Evolutionary conservation across 2,113 vertebrate species (phyloP), one percentile per base, ranked within the genome.

Genomic region (Rafetus swinhoei): DNA sequence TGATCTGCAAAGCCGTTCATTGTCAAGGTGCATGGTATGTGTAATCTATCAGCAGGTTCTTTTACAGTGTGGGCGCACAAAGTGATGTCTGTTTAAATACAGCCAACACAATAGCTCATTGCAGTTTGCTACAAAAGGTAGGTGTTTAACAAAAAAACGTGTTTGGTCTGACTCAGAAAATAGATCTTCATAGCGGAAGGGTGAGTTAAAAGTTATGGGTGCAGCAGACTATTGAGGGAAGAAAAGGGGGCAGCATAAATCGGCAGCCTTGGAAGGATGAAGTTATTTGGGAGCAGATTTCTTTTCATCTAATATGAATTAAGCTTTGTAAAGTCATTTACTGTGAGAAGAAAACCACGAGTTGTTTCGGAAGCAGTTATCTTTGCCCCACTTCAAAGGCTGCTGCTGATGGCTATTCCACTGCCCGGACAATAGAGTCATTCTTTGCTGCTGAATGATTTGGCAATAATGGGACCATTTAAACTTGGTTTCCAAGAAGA

Each of bases 211-310:
- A 90, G 93, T 91, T 90, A 87, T 77, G 95, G 21, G 92, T 77
- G 88, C 91, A 89, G 95, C 88, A 91, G 87, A 90, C 85, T 14
- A 24, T 94, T 93, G 96, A 93, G 96, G 53, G 25, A 60, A 87
- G 94, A 69, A 52, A 86, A 82, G 92, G 93, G 95, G 95, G 96
- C 95, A 97, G 97, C 86, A 95, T 3, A 80, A 93, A 94, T 53
- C 92, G 92, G 80, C 82, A 81, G 85, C 89, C 92, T 72, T 89
- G 5, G 89, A 55, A 86, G 89, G 93, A 79, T 87, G 74, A 92
- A 90, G 84, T 93, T 87, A 5, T 7, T 3, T 50, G 93, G 94
- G 90, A 94, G 91, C 0, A n/a, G 84, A 83, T 90, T 95, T 7
- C 82, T 94, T 85, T 82, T 88, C 90, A 4, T 84, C 52, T 1